Evolutionary conservation across 2,797 vertebrate genomes (phyloP), one percentile per base, ranked within the genome.

Genomic region (Spinibarbus caldwelli): DNA sequence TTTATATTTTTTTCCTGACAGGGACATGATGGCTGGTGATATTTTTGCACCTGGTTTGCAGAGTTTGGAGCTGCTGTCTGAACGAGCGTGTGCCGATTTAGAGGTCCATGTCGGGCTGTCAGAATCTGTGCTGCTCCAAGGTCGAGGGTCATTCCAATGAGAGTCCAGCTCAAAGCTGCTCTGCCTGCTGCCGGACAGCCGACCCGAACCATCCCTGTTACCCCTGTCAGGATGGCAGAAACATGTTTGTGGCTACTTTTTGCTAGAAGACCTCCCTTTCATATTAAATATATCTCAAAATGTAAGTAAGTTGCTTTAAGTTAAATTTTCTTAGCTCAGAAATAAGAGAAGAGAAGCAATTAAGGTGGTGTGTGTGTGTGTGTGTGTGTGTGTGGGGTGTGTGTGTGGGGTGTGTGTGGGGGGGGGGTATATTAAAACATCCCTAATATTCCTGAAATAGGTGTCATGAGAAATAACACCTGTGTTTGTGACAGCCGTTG

Each of bases 101-200:
- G 95, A 91, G 84, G 95, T 96, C 62, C 97, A 96, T 90, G 94
- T 94, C 68, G 98, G 97, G 85, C 97, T 97, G 89, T 99, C 98
- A 0, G 97, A 98, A 86, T 99, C 98, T 0, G 97, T 98, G 95
- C 97, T 99, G 96, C 98, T 99, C 98, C 98, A 99, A 29, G 98
- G 97, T 87, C 94, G 93, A 78, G 97, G 97, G 86, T 98, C 97
- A 75, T 93, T 90, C 96, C 95, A 94, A 90, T 94, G 96, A 90
- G 95, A 91, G 87, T 99, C 98, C 0, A 95, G 96, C 89, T 99
- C 97, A 0, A 96, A 96, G 91, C 98, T 99, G 94, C 97, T 99
- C 91, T 99, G 97, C 29, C 96, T 95, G 92, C 97, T 98, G 90
- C 97, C 96, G 7, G 97, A 96, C 29, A 95, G 94, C 90, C 96